These are phyloP conservation scores for Samia ricini DNA, from an alignment of 1,140 invertebrate genomes.

Conservation along the genomic window DNA sequence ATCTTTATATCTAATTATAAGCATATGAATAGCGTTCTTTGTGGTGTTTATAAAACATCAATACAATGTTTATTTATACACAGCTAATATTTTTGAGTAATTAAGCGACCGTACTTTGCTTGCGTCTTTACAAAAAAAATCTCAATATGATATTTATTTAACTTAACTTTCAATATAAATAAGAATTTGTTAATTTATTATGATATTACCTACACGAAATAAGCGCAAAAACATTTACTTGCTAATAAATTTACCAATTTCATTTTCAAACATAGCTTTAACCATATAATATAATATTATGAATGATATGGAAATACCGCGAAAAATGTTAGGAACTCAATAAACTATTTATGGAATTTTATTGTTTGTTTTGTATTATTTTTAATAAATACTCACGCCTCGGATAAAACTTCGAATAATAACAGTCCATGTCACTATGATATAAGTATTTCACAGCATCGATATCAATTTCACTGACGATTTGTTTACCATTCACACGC, in stretches of 20 bases:
- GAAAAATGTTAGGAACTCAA: conserved; percentile 21
- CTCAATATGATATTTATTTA: too few species aligned
- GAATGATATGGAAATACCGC: not conserved
- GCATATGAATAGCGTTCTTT: too few species aligned
- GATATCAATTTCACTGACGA: conserved; percentile 65
- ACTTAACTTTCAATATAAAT: too few species aligned
- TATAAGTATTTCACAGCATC: conserved; percentile 64
- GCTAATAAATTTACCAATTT: not conserved
- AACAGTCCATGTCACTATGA: conserved; percentile 74
- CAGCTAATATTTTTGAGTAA: too few species aligned
- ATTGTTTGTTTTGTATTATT: conserved; percentile 62
- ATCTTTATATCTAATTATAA: too few species aligned
- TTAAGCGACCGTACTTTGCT: too few species aligned
- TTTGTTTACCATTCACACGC: conserved; percentile 73
- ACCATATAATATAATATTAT: not conserved
- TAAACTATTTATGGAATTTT: conserved; percentile 63
- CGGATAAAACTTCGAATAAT: conserved; percentile 76
- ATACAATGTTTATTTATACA: too few species aligned
- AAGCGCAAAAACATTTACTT: not conserved
- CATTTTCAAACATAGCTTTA: not conserved
- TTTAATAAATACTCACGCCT: conserved; percentile 73
- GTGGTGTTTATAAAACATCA: too few species aligned
- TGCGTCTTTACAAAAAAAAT: too few species aligned
- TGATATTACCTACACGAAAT: too few species aligned
- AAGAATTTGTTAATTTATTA: too few species aligned